Evolutionary conservation across 2,113 vertebrate species (phyloP), one percentile per base, ranked within the genome.

Genomic region (Pagrus major): DNA sequence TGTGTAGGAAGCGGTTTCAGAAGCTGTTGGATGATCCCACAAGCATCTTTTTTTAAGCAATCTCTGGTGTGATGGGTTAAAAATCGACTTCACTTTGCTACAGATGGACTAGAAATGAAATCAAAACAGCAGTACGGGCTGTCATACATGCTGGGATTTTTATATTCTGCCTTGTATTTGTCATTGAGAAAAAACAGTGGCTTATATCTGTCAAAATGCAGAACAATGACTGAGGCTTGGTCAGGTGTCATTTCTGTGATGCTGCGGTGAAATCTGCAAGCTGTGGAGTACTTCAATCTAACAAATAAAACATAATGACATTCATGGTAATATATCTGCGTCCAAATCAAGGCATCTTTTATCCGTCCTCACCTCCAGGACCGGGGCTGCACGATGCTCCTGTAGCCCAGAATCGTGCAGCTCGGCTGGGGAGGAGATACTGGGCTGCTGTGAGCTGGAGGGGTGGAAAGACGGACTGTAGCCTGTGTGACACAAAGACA

Each of bases 281-380:
- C n/a, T n/a, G n/a, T 20, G n/a, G n/a, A n/a, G n/a, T n/a, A n/a
- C n/a, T n/a, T n/a, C n/a, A n/a, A n/a, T n/a, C n/a, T 37, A 14
- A 59, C 33, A 35, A 39, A 39, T 9, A 9, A 39, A 39, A 27
- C 14, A 25, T 10, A 16, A 16, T 1, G 2, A 11, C 7, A 51
- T 49, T 35, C 23, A 27, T 39, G 27, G 23, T 21, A 7, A 11
- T 27, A 10, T 6, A 20, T 25, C 65, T 10, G 47, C 12, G 1
- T 71, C 14, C 54, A 23, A n/a, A 21, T 60, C 2, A n/a, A 7
- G 3, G 9, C 20, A 4, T 73, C 23, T 55, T 39, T 56, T 6
- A 3, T 77, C 20, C 18, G 23, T 61, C 25, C 80, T 76, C 59
- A 88, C 90, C 87, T 93, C 60, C 64, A 90, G 76, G 39, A 87